These are phyloP conservation scores for Euplagia quadripunctaria DNA, from an alignment of 2,888 invertebrate genomes.

Conservation along the genomic window DNA sequence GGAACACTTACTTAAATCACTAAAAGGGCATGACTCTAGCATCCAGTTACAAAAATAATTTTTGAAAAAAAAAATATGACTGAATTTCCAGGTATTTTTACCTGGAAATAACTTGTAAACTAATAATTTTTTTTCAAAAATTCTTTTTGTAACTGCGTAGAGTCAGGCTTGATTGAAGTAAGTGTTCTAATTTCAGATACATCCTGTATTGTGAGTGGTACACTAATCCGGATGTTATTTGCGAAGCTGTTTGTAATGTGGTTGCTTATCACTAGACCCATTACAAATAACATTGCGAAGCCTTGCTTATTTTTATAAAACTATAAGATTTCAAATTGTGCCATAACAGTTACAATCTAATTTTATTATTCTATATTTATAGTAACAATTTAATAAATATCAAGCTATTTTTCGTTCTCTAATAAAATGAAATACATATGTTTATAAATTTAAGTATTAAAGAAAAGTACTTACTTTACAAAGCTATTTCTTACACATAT, in stretches of 20 bases:
- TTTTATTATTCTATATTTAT: slow-evolving; percentile 22
- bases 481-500: slow-evolving; percentile 42
- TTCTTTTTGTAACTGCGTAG: too few relatives aligned
- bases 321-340: slow-evolving; percentile 39
- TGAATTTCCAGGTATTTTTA: too few relatives aligned
- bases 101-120: too few relatives aligned
- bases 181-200: too few relatives aligned
- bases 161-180: too few relatives aligned
- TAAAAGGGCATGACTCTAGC: too few relatives aligned
- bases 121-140: too few relatives aligned
- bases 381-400: slow-evolving; percentile 18
- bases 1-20: too few relatives aligned
- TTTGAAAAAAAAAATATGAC: too few relatives aligned
- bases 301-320: slow-evolving; percentile 32
- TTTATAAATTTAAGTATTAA: slow-evolving; percentile 24
- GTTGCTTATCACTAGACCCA: neutral
- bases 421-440: slow-evolving; percentile 14
- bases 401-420: slow-evolving; percentile 16
- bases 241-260: neutral
- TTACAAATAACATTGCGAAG: slow-evolving; percentile 44
- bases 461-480: slow-evolving; percentile 14
- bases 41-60: too few relatives aligned
- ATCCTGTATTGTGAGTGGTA: neutral
- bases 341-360: slow-evolving; percentile 31
- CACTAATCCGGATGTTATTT: neutral